phyloP scores from a whole-genome alignment of 1,140 invertebrate species.

The Chlorops oryzae region DNA sequence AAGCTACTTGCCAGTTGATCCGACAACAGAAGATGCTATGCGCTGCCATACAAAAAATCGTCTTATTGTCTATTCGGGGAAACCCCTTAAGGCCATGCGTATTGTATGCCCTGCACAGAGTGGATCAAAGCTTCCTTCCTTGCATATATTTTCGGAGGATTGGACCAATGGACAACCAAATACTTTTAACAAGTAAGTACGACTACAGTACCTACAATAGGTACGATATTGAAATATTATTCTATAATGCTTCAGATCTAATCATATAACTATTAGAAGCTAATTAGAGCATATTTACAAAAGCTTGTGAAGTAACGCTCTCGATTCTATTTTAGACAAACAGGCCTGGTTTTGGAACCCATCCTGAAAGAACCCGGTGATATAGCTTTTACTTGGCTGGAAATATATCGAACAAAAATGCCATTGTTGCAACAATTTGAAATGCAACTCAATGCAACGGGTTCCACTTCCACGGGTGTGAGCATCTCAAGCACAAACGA shows the following conservation, averaged over 20 bases:
- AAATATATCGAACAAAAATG: constrained; percentile 61
- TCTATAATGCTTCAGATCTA: no score
- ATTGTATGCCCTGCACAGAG: constrained; percentile 68
- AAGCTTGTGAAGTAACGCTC: no score
- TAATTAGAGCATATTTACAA: no score
- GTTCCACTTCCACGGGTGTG: constrained; percentile 29
- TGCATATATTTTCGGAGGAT: constrained; percentile 70
- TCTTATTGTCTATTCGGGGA: constrained; percentile 59
- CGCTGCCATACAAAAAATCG: constrained; percentile 58
- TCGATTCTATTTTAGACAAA: no score
- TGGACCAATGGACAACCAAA: constrained; percentile 53
- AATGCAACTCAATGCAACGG: constrained; percentile 47
- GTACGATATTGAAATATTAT: no score
- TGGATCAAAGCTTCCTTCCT: constrained; percentile 58
- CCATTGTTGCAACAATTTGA: constrained; percentile 59
- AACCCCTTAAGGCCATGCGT: constrained; percentile 58
- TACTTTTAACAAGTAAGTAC: constrained; percentile 45
- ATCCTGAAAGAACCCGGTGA: constrained; percentile 63
- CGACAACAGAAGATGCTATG: constrained; percentile 53
- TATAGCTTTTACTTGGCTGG: constrained; percentile 64
- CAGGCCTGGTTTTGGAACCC: constrained; percentile 63
- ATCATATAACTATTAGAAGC: no score
- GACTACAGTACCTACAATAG: no score
- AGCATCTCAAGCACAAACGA: constrained; percentile 49
- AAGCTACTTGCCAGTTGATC: constrained; percentile 51